Conservation (phyloP, 2,113 vertebrate genomes). For the Hassar affinis region DNA sequence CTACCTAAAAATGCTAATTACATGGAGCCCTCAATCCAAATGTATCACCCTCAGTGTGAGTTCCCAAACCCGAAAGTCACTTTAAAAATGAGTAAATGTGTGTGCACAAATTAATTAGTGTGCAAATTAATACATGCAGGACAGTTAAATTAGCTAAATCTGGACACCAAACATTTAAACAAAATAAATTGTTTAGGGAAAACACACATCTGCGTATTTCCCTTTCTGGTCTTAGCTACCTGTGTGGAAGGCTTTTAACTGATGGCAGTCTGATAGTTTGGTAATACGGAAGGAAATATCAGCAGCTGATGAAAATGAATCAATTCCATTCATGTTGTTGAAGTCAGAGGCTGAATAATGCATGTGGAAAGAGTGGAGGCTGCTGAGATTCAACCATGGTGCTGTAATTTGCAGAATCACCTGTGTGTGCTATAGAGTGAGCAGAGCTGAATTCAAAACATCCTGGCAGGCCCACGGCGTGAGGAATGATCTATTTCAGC, state of each 20-base stretch:
- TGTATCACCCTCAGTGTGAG: not conserved
- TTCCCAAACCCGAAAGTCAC: not conserved
- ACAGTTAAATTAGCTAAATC: not conserved
- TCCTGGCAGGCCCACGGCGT: not conserved
- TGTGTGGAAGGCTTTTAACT: conserved; percentile 5
- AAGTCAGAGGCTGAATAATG: conserved; percentile 51
- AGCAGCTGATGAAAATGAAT: conserved; percentile 46
- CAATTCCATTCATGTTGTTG: conserved; percentile 38
- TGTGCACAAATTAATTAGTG: not conserved
- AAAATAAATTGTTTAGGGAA: not conserved
- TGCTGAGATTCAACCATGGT: conserved; percentile 23
- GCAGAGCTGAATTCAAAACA: conserved; percentile 29
- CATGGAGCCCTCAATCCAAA: not conserved
- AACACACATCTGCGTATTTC: conserved; percentile 5
- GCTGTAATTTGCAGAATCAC: conserved; percentile 53
- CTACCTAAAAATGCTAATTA: not conserved
- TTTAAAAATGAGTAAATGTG: not conserved
- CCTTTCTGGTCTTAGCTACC: conserved; percentile 21
- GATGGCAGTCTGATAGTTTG: conserved; percentile 28
- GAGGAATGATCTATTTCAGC: conserved; percentile 34
- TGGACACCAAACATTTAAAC: not conserved
- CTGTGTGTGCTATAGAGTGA: conserved; percentile 33
- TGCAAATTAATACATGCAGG: not conserved
- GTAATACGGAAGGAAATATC: conserved; percentile 36
- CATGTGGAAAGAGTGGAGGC: conserved; percentile 36